phyloP scores from a whole-genome alignment of 1,140 invertebrate species.

The Luehdorfia chinensis region DNA sequence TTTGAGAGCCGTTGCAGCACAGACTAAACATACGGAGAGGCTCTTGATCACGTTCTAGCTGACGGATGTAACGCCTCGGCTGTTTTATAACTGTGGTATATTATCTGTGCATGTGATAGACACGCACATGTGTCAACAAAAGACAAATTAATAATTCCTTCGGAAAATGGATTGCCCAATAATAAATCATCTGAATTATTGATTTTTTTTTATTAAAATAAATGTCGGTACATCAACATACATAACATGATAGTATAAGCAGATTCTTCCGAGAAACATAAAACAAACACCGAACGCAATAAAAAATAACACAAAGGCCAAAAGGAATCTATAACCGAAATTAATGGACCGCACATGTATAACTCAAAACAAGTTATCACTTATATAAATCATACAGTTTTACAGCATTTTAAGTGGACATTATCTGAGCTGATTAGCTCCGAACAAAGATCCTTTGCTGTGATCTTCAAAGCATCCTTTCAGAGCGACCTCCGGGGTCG shows the following conservation, averaged over 20 bases:
- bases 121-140: no score
- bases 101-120: not conserved
- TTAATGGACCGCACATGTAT: slow-evolving; percentile 21
- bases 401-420: slow-evolving; percentile 53
- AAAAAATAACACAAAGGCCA: slow-evolving; percentile 20
- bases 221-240: no score
- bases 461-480: slow-evolving; percentile 37
- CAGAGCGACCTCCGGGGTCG: slow-evolving; percentile 37
- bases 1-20: not conserved
- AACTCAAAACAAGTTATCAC: slow-evolving; percentile 37
- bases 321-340: slow-evolving; percentile 18
- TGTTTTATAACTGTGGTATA: not conserved
- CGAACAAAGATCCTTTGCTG: slow-evolving; percentile 42
- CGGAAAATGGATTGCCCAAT: no score
- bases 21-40: not conserved
- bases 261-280: no score
- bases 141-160: no score
- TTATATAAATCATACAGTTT: slow-evolving; percentile 54
- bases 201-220: no score
- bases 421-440: slow-evolving; percentile 49
- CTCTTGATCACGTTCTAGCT: slow-evolving; percentile 3
- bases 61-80: slow-evolving; percentile 1
- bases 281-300: slow-evolving; percentile 23
- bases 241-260: no score
- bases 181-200: no score